phyloP scores from a whole-genome alignment of 2,113 vertebrate species.

The Heterochromis multidens region DNA sequence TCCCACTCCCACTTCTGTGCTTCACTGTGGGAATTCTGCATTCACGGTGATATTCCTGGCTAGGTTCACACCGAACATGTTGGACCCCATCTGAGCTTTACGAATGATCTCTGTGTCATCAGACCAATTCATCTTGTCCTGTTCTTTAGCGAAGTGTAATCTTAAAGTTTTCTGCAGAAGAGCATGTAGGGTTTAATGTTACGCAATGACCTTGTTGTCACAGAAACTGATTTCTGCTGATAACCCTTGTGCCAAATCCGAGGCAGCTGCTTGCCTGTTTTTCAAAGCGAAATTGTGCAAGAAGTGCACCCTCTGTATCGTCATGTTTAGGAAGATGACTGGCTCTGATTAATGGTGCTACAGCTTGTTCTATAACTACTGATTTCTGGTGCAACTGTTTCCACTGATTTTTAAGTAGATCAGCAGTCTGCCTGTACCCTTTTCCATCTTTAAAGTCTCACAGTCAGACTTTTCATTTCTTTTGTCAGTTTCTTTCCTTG shows the following conservation, averaged over 20 bases:
- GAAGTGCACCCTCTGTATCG: not conserved
- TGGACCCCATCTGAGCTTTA: not conserved
- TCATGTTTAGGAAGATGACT: not conserved
- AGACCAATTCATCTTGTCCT: too few species aligned
- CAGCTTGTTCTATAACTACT: not conserved
- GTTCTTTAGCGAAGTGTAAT: not conserved
- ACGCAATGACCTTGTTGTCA: not conserved
- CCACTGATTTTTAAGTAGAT: not conserved
- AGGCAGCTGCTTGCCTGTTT: not conserved
- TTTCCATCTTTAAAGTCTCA: not conserved
- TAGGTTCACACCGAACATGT: not conserved
- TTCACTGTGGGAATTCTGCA: not conserved
- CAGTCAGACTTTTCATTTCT: not conserved
- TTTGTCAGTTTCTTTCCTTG: not conserved
- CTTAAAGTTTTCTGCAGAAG: not conserved
- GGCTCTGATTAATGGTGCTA: not conserved
- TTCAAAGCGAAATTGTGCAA: not conserved
- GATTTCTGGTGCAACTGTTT: not conserved
- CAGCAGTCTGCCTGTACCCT: not conserved
- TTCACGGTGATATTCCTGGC: not conserved
- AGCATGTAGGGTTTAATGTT: not conserved
- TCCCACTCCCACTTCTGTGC: not conserved
- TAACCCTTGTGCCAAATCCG: not conserved
- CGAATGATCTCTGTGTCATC: not conserved
- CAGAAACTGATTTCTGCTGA: not conserved